Conservation (phyloP, 1,140 invertebrate species). For the Drosophila murphyi region DNA sequence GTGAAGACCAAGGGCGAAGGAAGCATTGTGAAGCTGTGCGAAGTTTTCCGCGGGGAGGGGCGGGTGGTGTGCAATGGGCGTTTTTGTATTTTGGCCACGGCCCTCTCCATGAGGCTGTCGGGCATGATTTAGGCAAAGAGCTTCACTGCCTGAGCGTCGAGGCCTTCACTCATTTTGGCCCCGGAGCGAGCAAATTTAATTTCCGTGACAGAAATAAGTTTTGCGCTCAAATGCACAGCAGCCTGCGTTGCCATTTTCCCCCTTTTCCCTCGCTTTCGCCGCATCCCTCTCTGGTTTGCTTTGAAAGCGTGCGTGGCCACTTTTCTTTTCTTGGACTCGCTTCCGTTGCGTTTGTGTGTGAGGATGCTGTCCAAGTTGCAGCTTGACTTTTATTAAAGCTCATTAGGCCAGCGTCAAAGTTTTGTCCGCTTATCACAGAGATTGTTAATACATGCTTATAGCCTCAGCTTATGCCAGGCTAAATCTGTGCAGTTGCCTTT, state of each 20-base stretch:
- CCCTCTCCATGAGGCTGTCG: slow-evolving; percentile 57
- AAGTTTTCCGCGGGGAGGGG: slow-evolving; percentile 53
- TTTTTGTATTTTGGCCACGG: slow-evolving; percentile 38
- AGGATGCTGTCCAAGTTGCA: slow-evolving; percentile 38
- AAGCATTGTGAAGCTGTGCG: slow-evolving; percentile 60
- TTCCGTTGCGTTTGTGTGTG: slow-evolving; percentile 39
- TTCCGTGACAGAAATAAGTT: slow-evolving; percentile 83
- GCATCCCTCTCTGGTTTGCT: slow-evolving; percentile 9
- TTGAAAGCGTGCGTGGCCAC: slow-evolving; percentile 55
- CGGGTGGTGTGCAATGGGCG: background rate
- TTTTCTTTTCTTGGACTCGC: slow-evolving; percentile 34
- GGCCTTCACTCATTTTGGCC: slow-evolving; percentile 61
- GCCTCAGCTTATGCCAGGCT: background rate
- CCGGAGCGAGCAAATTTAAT: slow-evolving; percentile 79
- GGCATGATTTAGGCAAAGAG: slow-evolving; percentile 82
- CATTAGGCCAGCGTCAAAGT: slow-evolving; percentile 72
- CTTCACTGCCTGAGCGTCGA: slow-evolving; percentile 34
- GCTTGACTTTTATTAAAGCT: slow-evolving; percentile 82
- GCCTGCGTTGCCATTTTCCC: slow-evolving; percentile 1
- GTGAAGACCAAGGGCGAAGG: slow-evolving; percentile 29
- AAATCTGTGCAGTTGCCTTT: slow-evolving; percentile 15
- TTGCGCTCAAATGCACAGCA: slow-evolving; percentile 80
- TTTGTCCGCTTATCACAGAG: slow-evolving; percentile 51
- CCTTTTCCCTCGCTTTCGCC: background rate
- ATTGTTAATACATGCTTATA: slow-evolving; percentile 14